Conservation (phyloP, 2,888 invertebrate genomes). For the Sylvicola fuscatus region DNA sequence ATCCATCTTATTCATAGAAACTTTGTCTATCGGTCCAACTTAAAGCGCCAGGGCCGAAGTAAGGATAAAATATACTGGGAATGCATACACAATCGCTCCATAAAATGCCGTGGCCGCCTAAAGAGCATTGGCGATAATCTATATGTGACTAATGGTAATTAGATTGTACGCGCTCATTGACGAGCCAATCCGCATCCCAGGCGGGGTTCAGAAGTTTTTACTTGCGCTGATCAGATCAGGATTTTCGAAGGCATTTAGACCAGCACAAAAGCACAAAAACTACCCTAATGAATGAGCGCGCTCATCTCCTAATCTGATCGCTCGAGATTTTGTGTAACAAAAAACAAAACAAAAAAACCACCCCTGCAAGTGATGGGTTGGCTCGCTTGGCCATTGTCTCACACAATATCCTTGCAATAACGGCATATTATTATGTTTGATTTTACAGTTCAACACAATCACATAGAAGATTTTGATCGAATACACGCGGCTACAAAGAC, state of each 20-base stretch:
- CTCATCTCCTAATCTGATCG: too few species aligned
- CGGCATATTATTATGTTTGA: neutral
- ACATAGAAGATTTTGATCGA: slow-evolving; percentile 18
- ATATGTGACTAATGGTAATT: slow-evolving; percentile 22
- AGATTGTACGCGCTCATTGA: too few species aligned
- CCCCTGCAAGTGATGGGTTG: too few species aligned
- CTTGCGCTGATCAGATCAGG: too few species aligned
- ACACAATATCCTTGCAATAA: neutral
- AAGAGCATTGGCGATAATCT: slow-evolving; percentile 24
- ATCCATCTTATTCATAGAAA: slow-evolving; percentile 21
- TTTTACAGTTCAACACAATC: slow-evolving; percentile 20
- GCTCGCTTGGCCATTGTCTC: neutral
- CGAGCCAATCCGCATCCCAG: too few species aligned
- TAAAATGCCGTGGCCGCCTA: slow-evolving; percentile 23
- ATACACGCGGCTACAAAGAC: slow-evolving; percentile 17
- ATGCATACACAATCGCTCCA: slow-evolving; percentile 24
- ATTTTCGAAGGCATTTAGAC: too few species aligned
- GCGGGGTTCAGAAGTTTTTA: too few species aligned
- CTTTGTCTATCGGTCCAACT: slow-evolving; percentile 24
- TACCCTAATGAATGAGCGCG: too few species aligned
- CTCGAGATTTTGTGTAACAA: too few species aligned
- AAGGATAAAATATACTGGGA: slow-evolving; percentile 25
- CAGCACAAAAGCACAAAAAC: too few species aligned
- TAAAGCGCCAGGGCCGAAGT: slow-evolving; percentile 20
- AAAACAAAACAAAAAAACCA: too few species aligned